Evolutionary conservation across 2,797 vertebrate genomes (phyloP), one percentile per base, ranked within the genome.

Genomic region (Gallinago nigripennis): DNA sequence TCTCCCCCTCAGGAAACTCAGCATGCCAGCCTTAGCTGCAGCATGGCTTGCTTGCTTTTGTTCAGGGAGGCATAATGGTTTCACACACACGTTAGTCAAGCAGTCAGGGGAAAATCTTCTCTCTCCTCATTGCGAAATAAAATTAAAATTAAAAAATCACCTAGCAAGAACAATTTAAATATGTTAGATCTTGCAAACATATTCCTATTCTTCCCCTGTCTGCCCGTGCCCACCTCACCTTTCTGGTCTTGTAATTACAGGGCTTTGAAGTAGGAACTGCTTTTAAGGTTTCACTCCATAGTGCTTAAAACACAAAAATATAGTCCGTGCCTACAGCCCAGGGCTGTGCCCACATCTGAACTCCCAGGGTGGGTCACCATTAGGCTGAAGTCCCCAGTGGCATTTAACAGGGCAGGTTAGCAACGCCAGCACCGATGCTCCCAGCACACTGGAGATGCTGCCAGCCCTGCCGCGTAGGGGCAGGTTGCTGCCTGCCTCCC

Each of bases 381-480:
- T 4, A 57, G 45, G 56, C 64, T 75, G 57, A 60, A 82, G 27
- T n/a, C 61, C 68, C 68, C 27, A 13, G 56, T 31, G 61, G 46
- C 16, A 13, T 71, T 76, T 58, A 69, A 7, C 33, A 3, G 1
- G 58, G 58, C 56, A 72, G 41, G 35, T 39, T 21, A 0, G 0
- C 11, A 25, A 20, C 0, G 3, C 25, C 78, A 90, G 51, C 8
- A 1, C 31, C 0, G 7, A 28, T 8, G 27, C 54, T 54, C 50
- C 19, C 66, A 65, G 51, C 51, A 8, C 15, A 11, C 2, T 0
- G 0, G 58, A 35, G 76, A 16, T 2, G 60, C 66, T 51, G 66
- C 81, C 6, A 31, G 68, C 60, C 45, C 48, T 0, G 0, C 41
- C 31, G 60, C 11, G 2, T 0, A 2, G 4, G 4, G 60, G 56